Percentiles rank a stretch among this genome's conserved stretches.
These are phyloP conservation scores for Linnaemya vulpina DNA, from an alignment of 2,888 invertebrate species.

Conservation along the genomic window DNA sequence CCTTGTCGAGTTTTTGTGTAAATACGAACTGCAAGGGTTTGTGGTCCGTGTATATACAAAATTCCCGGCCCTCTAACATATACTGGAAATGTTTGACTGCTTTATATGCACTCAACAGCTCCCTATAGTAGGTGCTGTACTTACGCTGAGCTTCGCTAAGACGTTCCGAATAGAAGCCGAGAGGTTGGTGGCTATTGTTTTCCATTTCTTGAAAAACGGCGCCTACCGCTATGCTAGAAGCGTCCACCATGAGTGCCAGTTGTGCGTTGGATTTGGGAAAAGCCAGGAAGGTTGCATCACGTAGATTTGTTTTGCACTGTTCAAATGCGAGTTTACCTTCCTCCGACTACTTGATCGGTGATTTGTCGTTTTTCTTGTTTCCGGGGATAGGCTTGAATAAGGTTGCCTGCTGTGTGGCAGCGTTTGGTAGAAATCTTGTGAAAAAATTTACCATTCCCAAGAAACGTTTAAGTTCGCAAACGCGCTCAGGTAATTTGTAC, in stretches of 20 bases:
- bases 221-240: conserved; percentile 53
- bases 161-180: conserved; percentile 58
- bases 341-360: conserved; percentile 46
- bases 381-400: conserved; percentile 45
- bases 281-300: conserved; percentile 41
- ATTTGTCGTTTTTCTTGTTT: conserved; percentile 59
- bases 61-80: conserved; percentile 55
- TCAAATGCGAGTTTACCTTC: conserved; percentile 18
- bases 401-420: conserved; percentile 41
- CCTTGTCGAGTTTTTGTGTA: conserved; percentile 54
- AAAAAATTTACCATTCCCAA: conserved; percentile 72
- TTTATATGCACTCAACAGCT: conserved; percentile 58
- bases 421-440: conserved; percentile 57
- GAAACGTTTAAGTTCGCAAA: conserved; percentile 70
- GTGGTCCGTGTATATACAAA: conserved; percentile 49
- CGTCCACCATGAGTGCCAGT: conserved; percentile 60
- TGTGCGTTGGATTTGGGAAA: conserved; percentile 46
- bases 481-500: conserved; percentile 60
- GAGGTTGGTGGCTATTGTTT: conserved; percentile 37
- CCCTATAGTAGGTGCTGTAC: conserved; percentile 65
- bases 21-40: conserved; percentile 56
- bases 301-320: conserved; percentile 46
- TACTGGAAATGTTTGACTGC: conserved; percentile 59
- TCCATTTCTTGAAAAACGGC: conserved; percentile 50
- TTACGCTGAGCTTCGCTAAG: conserved; percentile 49